Percentiles rank a stretch among this genome's conserved stretches.
Evolutionary conservation across 2,888 invertebrate species (phyloP).

Genomic region (Thera britannica): DNA sequence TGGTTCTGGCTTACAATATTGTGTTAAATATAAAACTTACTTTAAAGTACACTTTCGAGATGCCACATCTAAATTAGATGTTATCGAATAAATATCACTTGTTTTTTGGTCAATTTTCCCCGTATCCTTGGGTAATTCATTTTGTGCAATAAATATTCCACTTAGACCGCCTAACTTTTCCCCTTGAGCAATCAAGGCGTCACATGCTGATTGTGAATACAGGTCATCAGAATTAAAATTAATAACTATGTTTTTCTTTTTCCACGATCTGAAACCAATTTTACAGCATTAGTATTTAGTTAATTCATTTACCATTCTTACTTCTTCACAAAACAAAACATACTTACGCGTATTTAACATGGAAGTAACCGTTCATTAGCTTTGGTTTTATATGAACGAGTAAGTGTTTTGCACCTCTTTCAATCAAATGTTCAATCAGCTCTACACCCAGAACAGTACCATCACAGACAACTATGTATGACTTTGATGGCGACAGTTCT

Average conservation of each 20-base stretch:
- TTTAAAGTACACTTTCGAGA: constrained; percentile 18
- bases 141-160: constrained; percentile 32
- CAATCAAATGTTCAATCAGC: constrained; percentile 31
- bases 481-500: constrained; percentile 1
- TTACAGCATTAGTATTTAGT: too few species aligned
- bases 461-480: constrained; percentile 31
- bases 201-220: constrained; percentile 21
- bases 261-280: constrained; percentile 31
- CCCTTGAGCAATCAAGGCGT: constrained; percentile 18
- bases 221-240: constrained; percentile 26
- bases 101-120: constrained; percentile 1
- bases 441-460: constrained; percentile 33
- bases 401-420: constrained; percentile 29
- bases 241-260: constrained; percentile 20
- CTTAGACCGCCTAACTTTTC: constrained; percentile 25
- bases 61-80: constrained; percentile 26
- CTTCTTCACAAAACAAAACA: not conserved
- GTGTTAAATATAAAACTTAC: constrained; percentile 15
- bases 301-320: not conserved
- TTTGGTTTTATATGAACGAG: constrained; percentile 24
- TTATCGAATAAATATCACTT: constrained; percentile 8
- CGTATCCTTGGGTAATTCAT: constrained; percentile 4
- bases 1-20: too few species aligned
- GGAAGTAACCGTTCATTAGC: constrained; percentile 28
- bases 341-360: constrained; percentile 34